Base-by-base conservation (phyloP, 2,888 invertebrate species). In the Epicampocera succincta region DNA sequence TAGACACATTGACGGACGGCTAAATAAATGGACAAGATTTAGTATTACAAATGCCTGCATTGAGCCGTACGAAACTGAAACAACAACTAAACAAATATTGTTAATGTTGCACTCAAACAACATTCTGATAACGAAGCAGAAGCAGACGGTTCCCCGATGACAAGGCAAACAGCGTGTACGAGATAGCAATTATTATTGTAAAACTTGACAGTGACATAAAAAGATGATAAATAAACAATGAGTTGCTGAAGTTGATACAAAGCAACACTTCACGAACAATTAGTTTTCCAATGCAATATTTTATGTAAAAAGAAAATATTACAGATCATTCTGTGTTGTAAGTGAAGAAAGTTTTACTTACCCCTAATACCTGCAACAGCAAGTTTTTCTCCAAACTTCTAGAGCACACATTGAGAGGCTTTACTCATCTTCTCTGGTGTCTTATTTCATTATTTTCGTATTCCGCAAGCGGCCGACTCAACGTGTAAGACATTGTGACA, bases 401-500 rank as follows among this genome's bases (percentile, higher is more conserved):
- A 40, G 1, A 63, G 19, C 17, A 33, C 12, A n/a, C 17, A 3
- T 0, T 29, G 6, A 42, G 52, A 61, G 29, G 56, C 1, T 29
- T 1, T 17, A 46, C 66, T 44, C 60, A 50, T 66, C n/a, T n/a
- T n/a, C n/a, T n/a, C 52, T 68, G 38, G 48, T 29, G 42, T 50
- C 66, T 52, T 66, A 52, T 48, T 68, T 42, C 6, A 73, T 60
- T 21, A 68, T 21, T 52, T 25, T 42, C 25, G 17, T 46, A 44
- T 61, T 68, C 40, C 60, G 42, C 74, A 61, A 46, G 42, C 42
- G 68, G 40, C 29, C 56, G n/a, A 79, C 44, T 60, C 60, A 73
- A 66, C 33, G 8, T 33, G 33, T 9, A 5, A 33, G 33, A 33
- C 61, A 63, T 40, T 63, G 63, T 73, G 81, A 74, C 73, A 69